phyloP scores from a whole-genome alignment of 2,888 invertebrate species.

The Acanthosepion esculentum region DNA sequence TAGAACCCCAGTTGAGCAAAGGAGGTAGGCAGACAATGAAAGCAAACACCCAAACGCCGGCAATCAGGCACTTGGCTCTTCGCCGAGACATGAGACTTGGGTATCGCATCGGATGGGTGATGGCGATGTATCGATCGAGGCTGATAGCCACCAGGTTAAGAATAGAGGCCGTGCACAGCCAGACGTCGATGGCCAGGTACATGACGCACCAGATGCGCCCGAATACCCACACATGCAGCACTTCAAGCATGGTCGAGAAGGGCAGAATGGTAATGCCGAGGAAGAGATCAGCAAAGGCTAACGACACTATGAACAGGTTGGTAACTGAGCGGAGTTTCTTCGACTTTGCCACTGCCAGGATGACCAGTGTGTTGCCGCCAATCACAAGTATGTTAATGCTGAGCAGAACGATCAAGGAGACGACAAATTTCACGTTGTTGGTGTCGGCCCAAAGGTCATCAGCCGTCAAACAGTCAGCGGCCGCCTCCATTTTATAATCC shows the following conservation, averaged over 20 bases:
- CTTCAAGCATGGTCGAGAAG: constrained; percentile 95
- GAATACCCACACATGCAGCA: constrained; percentile 86
- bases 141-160: constrained; percentile 96
- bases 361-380: constrained; percentile 92
- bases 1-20: constrained; percentile 87
- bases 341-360: constrained; percentile 91
- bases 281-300: constrained; percentile 95
- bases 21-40: constrained; percentile 98
- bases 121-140: constrained; percentile 91
- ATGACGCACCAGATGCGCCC: constrained; percentile 93
- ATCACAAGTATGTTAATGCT: constrained; percentile 91
- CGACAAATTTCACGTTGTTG: constrained; percentile 50
- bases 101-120: constrained; percentile 95
- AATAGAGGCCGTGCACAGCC: constrained; percentile 99
- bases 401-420: constrained; percentile 57
- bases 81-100: constrained; percentile 88
- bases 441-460: constrained; percentile 42
- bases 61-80: constrained; percentile 89
- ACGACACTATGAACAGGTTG: constrained; percentile 95
- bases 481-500: not conserved
- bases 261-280: constrained; percentile 97
- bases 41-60: constrained; percentile 94
- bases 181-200: constrained; percentile 97
- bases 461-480: not conserved
- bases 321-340: constrained; percentile 92